Base-by-base conservation (phyloP, 2,888 invertebrate species). In the Vesta saturnalis region DNA sequence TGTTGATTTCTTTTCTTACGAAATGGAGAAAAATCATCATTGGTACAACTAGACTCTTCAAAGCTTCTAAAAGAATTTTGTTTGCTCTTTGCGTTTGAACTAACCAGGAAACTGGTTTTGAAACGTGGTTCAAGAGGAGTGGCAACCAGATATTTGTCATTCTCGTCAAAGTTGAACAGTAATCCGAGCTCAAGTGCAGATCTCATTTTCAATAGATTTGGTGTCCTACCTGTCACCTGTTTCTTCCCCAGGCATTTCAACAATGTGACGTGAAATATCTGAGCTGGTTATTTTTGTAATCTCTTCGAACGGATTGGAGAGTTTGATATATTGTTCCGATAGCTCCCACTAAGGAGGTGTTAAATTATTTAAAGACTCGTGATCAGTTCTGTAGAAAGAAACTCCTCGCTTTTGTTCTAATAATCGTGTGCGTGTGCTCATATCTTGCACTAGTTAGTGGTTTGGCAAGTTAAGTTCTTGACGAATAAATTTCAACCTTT, bases 51-150 rank as follows among this genome's bases (percentile, higher is more conserved):
- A 30, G 30, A 10, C 30, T 30, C 78, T 70, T 77, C 73, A 71
- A n/a, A n/a, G n/a, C n/a, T n/a, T n/a, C n/a, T n/a, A n/a, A n/a
- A n/a, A 78, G 68, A 67, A 75, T 73, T 58, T 72, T 73, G 67
- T 76, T 68, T 49, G 76, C 76, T 74, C 61, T 77, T 74, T 77
- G 73, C 58, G 75, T 68, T 74, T 78, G 67, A 72, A 75, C 56
- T 56, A 71, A 64, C 58, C 71, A 76, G 67, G 58, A 70, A 71
- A 68, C 23, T 22, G 3, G 21, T 55, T 55, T 39, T n/a, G n/a
- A n/a, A n/a, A n/a, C n/a, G n/a, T n/a, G n/a, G n/a, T n/a, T n/a
- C n/a, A n/a, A n/a, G n/a, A n/a, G n/a, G n/a, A n/a, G n/a, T n/a
- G n/a, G n/a, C n/a, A n/a, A n/a, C n/a, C n/a, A n/a, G n/a, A n/a